Evolutionary conservation across 37 sponge, comb jelly and placozoan species (phyloP).

Genomic region (Chondrosia reniformis): DNA sequence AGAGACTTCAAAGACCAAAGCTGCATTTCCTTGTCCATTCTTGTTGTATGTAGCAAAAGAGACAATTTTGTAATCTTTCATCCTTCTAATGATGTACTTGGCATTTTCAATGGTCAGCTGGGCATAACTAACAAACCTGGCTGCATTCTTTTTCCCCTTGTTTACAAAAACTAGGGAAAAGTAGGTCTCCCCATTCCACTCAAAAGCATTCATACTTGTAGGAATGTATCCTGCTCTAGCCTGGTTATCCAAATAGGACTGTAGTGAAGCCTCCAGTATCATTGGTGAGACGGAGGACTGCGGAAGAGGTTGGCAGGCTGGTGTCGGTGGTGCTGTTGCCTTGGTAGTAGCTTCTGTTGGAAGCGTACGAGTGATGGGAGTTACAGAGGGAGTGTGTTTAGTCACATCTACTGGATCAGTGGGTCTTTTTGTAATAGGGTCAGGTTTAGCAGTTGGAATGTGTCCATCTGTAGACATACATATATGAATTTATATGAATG

Average conservation of each 20-base stretch:
- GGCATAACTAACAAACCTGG: too few species aligned
- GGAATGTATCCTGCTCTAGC: constrained; percentile 5
- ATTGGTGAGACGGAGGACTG: background rate
- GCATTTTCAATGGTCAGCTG: too few species aligned
- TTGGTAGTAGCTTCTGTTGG: background rate
- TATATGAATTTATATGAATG: too few species aligned
- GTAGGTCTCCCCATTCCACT: background rate
- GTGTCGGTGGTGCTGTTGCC: background rate
- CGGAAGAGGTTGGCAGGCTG: constrained; percentile 5
- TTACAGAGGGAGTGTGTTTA: background rate
- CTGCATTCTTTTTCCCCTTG: background rate
- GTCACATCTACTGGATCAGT: too few species aligned
- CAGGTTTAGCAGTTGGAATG: background rate
- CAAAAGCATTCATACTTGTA: background rate
- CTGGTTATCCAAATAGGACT: background rate
- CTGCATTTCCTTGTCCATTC: background rate
- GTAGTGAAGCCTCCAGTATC: background rate
- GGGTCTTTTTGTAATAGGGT: background rate
- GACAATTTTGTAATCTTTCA: too few species aligned
- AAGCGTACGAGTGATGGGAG: background rate
- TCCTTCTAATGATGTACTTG: too few species aligned
- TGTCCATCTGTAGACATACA: background rate
- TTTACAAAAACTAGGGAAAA: background rate
- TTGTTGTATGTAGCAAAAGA: background rate
- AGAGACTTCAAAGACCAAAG: background rate